phyloP scores from a whole-genome alignment of 2,888 invertebrate species.

The Scaptomyza parva region DNA sequence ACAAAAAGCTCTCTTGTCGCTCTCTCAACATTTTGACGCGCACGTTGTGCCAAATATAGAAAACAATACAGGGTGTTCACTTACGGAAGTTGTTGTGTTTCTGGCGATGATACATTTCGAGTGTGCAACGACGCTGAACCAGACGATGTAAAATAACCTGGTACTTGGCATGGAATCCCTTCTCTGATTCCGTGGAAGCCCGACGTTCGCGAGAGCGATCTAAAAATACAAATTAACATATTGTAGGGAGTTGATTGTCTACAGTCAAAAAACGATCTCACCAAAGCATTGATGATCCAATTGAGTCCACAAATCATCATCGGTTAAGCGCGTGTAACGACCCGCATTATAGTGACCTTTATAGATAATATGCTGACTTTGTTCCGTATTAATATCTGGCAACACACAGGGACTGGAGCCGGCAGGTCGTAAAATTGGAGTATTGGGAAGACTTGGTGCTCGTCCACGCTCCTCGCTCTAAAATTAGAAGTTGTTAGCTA shows the following conservation, averaged over 20 bases:
- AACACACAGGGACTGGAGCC: slow-evolving; percentile 89
- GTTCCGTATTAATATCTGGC: slow-evolving; percentile 83
- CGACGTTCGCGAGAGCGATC: slow-evolving; percentile 85
- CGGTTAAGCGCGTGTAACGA: slow-evolving; percentile 91
- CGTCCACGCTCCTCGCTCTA: slow-evolving; percentile 90
- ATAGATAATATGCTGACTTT: slow-evolving; percentile 88
- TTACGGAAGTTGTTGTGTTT: slow-evolving; percentile 93
- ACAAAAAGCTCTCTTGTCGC: slow-evolving; percentile 41
- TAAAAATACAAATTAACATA: slow-evolving; percentile 28
- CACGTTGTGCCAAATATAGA: slow-evolving; percentile 79
- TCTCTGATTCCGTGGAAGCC: slow-evolving; percentile 92
- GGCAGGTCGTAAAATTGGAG: slow-evolving; percentile 88
- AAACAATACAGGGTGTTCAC: slow-evolving; percentile 78
- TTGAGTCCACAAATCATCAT: slow-evolving; percentile 89
- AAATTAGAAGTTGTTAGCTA: neutral
- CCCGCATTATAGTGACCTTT: slow-evolving; percentile 90
- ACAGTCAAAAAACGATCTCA: slow-evolving; percentile 32
- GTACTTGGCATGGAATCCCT: slow-evolving; percentile 93
- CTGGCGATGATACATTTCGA: slow-evolving; percentile 95
- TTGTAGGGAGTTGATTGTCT: too few species aligned
- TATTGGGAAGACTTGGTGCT: slow-evolving; percentile 90
- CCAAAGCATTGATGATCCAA: slow-evolving; percentile 85
- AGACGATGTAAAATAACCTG: slow-evolving; percentile 95
- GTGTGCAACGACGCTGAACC: slow-evolving; percentile 94
- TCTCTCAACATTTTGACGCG: slow-evolving; percentile 43